Conservation (phyloP, 2,797 vertebrate genomes). For the Esox masquinongy region DNA sequence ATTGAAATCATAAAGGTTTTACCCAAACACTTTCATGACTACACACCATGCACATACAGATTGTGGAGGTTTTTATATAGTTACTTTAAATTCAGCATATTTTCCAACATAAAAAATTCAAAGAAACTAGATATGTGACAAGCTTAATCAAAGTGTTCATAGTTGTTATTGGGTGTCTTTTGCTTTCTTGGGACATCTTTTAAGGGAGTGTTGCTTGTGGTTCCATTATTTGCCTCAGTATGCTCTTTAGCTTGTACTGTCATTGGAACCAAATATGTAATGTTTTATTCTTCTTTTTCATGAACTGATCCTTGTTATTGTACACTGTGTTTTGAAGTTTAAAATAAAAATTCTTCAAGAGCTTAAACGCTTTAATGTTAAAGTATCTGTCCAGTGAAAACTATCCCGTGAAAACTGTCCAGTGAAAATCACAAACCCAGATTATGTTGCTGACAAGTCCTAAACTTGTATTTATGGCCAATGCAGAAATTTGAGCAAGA, state of each 20-base stretch:
- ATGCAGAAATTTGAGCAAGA: too few relatives aligned
- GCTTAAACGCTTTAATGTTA: neutral
- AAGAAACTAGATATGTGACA: neutral
- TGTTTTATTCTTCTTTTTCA: neutral
- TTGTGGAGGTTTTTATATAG: constrained; percentile 26
- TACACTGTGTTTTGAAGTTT: neutral
- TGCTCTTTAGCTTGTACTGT: neutral
- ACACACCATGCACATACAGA: constrained; percentile 3
- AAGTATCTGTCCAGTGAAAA: neutral
- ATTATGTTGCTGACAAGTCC: too few relatives aligned
- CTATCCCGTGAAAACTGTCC: too few relatives aligned
- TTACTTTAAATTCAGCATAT: neutral
- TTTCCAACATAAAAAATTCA: neutral
- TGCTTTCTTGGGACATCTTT: neutral
- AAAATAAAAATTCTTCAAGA: neutral
- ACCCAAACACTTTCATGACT: constrained; percentile 18
- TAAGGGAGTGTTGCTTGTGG: neutral
- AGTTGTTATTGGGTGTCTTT: neutral
- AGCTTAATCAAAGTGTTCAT: neutral
- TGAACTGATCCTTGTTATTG: neutral
- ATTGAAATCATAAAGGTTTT: constrained; percentile 34
- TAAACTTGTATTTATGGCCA: too few relatives aligned
- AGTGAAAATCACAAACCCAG: too few relatives aligned
- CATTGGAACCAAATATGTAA: constrained; percentile 7
- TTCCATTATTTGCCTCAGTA: neutral